A percentile compares a stretch with the other conserved stretches of the same genome.
Conservation (phyloP, 2,797 vertebrate genomes). For the Gymnoscopelus microlampas region DNA sequence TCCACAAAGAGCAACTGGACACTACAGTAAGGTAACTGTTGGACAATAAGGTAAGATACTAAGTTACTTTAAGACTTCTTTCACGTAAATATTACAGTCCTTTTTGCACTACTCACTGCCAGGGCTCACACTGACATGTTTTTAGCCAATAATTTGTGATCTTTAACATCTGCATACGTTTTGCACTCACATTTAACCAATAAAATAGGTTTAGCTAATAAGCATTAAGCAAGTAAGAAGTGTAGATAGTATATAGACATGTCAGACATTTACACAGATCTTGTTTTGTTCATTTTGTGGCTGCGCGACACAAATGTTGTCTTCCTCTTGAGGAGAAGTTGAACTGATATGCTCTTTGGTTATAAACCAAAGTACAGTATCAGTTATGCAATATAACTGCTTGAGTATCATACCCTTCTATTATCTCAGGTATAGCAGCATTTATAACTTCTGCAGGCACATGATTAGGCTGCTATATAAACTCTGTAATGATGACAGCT, state of each 20-base stretch:
- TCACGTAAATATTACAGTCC: neutral
- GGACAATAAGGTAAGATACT: slow-evolving; percentile 59
- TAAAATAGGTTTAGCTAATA: neutral
- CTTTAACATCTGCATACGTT: neutral
- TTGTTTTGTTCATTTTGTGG: slow-evolving; percentile 11
- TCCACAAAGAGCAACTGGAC: slow-evolving; percentile 40
- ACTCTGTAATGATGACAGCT: slow-evolving; percentile 18
- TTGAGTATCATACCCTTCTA: slow-evolving; percentile 3
- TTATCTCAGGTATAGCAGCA: slow-evolving; percentile 21
- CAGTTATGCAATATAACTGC: slow-evolving; percentile 26
- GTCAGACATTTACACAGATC: no score
- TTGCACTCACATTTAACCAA: neutral
- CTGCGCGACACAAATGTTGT: slow-evolving; percentile 29
- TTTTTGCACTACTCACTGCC: no score
- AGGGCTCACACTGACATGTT: no score
- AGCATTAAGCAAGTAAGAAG: neutral
- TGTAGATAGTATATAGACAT: neutral
- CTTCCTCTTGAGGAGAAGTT: slow-evolving; percentile 32
- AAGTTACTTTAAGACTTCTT: slow-evolving; percentile 1
- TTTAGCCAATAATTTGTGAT: neutral
- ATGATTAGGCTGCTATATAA: neutral
- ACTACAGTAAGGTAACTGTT: slow-evolving; percentile 60
- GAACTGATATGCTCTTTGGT: neutral
- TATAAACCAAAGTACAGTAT: slow-evolving; percentile 31
- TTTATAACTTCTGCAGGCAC: slow-evolving; percentile 9